A percentile compares a stretch with the other conserved stretches of the same genome.
These are phyloP conservation scores for Paragorgia papillata DNA, from an alignment of 92 coral and sea anemone genomes.

Conservation along the genomic window DNA sequence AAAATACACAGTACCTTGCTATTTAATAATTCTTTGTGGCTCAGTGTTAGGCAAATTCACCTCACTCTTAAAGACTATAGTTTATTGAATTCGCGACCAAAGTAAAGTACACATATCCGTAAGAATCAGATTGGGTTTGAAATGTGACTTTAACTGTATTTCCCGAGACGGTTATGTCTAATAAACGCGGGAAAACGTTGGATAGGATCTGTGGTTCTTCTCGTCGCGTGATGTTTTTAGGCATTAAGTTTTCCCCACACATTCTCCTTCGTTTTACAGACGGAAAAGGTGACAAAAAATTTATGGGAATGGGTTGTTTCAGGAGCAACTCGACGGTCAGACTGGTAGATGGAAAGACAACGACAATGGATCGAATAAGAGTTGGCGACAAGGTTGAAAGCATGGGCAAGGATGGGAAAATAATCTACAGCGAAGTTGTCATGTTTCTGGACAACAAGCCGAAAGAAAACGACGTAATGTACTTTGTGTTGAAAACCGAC, in stretches of 20 bases:
- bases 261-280: conserved; percentile 32
- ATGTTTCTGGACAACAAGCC: conserved; percentile 89
- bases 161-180: neutral
- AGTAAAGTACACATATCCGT: too few relatives aligned
- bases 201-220: neutral
- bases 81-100: too few relatives aligned
- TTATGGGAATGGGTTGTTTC: conserved; percentile 69
- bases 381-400: conserved; percentile 81
- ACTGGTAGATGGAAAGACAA: conserved; percentile 63
- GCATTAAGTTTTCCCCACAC: conserved; percentile 15
- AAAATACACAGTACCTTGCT: too few relatives aligned
- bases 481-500: conserved; percentile 72
- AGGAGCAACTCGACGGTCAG: conserved; percentile 68
- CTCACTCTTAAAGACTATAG: too few relatives aligned
- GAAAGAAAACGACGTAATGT: conserved; percentile 55
- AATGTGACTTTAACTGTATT: too few relatives aligned
- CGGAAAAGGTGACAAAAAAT: conserved; percentile 4
- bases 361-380: conserved; percentile 67
- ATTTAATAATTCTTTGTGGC: too few relatives aligned
- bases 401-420: conserved; percentile 63
- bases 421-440: conserved; percentile 76
- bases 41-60: too few relatives aligned
- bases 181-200: neutral
- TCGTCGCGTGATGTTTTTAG: conserved; percentile 1
- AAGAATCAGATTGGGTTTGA: too few relatives aligned